phyloP scores from a whole-genome alignment of 2,888 invertebrate genomes.

The Hetaerina titia region DNA sequence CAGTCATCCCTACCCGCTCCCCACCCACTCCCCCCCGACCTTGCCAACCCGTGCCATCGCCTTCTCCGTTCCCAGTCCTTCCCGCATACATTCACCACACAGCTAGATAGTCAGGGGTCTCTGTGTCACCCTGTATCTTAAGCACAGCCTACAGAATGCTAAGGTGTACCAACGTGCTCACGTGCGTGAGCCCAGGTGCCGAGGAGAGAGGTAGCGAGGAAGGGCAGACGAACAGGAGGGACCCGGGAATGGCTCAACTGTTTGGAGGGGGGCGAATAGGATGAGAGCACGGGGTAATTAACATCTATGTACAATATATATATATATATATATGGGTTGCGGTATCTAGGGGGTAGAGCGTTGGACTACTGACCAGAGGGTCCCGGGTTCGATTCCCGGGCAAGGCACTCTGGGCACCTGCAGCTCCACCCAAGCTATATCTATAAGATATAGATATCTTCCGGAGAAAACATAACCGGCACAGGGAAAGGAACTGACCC shows the following conservation, averaged over 20 bases:
- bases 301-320: too few species aligned
- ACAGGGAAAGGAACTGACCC: too few species aligned
- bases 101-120: not conserved
- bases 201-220: not conserved
- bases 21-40: not conserved
- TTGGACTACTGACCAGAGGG: too few species aligned
- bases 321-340: too few species aligned
- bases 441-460: too few species aligned
- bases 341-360: too few species aligned
- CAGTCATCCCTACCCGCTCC: not conserved
- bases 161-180: not conserved
- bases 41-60: not conserved
- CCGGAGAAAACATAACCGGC: too few species aligned
- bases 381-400: too few species aligned
- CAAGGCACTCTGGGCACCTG: too few species aligned
- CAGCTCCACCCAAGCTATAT: too few species aligned
- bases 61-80: not conserved
- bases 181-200: not conserved
- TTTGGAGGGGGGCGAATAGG: not conserved
- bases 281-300: not conserved
- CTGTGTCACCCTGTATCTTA: not conserved
- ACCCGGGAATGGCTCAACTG: not conserved
- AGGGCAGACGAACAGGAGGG: not conserved
- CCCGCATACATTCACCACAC: not conserved
- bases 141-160: not conserved